Conservation (phyloP, 1,140 invertebrate species). For the Penaeus japonicus region DNA sequence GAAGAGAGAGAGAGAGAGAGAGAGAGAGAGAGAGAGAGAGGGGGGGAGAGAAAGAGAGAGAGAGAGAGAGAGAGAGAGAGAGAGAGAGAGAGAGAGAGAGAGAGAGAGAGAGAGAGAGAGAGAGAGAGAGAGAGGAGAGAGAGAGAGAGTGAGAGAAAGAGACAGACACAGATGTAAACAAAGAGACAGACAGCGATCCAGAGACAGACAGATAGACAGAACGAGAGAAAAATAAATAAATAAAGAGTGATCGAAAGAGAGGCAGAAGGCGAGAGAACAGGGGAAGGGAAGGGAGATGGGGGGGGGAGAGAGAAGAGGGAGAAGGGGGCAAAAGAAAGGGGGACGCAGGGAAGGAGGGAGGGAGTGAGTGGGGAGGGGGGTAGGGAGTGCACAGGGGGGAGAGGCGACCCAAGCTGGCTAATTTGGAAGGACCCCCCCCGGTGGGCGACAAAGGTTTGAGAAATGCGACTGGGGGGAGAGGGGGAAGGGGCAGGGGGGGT, state of each 20-base stretch:
- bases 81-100: background rate
- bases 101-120: background rate
- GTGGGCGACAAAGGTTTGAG: slow-evolving; percentile 41
- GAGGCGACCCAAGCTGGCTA: background rate
- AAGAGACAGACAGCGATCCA: background rate
- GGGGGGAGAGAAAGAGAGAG: background rate
- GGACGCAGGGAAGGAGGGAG: background rate
- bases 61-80: background rate
- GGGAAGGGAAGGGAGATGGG: background rate
- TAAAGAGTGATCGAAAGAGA: background rate
- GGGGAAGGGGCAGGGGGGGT: too few relatives aligned
- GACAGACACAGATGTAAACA: background rate
- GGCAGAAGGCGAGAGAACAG: background rate
- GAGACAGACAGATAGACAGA: background rate
- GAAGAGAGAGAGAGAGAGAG: background rate
- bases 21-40: background rate
- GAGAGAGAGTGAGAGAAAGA: background rate
- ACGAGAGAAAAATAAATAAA: background rate
- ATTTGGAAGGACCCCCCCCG: slow-evolving; percentile 24
- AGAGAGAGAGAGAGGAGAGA: background rate
- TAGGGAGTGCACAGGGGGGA: background rate
- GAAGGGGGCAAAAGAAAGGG: too few relatives aligned
- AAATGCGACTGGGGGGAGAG: slow-evolving; percentile 30
- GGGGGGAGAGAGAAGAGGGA: background rate
- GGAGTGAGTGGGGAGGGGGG: background rate